Evolutionary conservation across 1,140 invertebrate species (phyloP), one percentile per base, ranked within the genome.

Genomic region (Diabrotica virgifera): DNA sequence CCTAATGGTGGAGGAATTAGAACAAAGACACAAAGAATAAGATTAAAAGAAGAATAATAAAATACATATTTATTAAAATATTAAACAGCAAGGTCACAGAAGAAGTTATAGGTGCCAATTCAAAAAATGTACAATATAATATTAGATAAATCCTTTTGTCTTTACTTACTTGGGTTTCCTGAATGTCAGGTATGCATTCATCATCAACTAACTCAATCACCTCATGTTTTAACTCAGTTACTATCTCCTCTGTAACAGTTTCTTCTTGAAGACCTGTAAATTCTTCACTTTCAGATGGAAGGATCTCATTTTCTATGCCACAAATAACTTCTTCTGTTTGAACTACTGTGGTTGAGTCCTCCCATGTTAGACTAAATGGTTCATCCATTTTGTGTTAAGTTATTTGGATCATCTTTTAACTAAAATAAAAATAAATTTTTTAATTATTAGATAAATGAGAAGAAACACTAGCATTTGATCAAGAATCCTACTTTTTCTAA

Each of bases 301-400:
- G 80, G 13, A 84, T 83, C 59, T 79, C 79, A 77, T 77, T 81
- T 59, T 86, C 85, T 46, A 88, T 77, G 11, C 82, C 84, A 76
- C 85, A 86, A 76, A 88, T 87, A 5, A 87, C 85, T 75, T 86
- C 85, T 63, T 88, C 86, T 61, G 81, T 81, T 62, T 84, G 84
- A 12, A 85, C 85, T 24, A 83, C 84, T 12, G 82, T 82, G 36
- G 83, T 80, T 63, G 81, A 79, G 52, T 84, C 82, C 69, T 86
- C 82, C 82, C 84, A 85, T 62, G 81, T 81, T 12, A 85, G 65
- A 9, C 78, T 80, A 54, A 84, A 79, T 69, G 81, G 78, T 63
- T 81, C 81, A 36, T 79, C 78, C 77, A 77, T 79, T 63, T 62
- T 46, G n/a, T n/a, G 14, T 68, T 65, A 64, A 11, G 50, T 65